Evolutionary conservation across 1,140 invertebrate genomes (phyloP).

Genomic region (Aphelenchoides besseyi): DNA sequence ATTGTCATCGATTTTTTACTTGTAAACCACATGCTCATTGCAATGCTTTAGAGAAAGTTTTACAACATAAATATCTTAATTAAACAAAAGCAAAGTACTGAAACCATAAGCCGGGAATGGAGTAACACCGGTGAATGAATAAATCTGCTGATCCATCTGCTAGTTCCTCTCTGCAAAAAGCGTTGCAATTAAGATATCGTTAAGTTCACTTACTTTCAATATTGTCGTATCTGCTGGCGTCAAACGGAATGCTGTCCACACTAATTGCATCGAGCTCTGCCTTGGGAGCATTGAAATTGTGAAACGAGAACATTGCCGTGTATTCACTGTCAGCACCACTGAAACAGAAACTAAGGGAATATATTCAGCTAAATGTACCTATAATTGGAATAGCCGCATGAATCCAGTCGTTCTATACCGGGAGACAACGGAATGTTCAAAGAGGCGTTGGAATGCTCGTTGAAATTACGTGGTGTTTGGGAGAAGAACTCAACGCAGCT

Average conservation of each 20-base stretch:
- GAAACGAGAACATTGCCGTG: constrained; percentile 2
- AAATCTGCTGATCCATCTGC: too few relatives aligned
- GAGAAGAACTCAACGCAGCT: constrained; percentile 4
- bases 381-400: not conserved
- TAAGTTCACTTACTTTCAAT: constrained; percentile 9
- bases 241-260: constrained; percentile 6
- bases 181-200: too few relatives aligned
- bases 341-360: not conserved
- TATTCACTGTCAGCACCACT: constrained; percentile 9
- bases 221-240: constrained; percentile 18
- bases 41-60: too few relatives aligned
- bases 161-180: too few relatives aligned
- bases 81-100: too few relatives aligned
- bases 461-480: not conserved
- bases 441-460: constrained; percentile 2
- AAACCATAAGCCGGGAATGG: too few relatives aligned
- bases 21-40: too few relatives aligned
- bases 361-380: not conserved
- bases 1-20: too few relatives aligned
- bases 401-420: not conserved
- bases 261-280: constrained; percentile 15
- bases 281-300: constrained; percentile 6
- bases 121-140: too few relatives aligned
- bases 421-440: not conserved
- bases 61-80: too few relatives aligned